These are phyloP conservation scores for Brassicogethes aeneus DNA, from an alignment of 2,888 invertebrate genomes.

Conservation along the genomic window DNA sequence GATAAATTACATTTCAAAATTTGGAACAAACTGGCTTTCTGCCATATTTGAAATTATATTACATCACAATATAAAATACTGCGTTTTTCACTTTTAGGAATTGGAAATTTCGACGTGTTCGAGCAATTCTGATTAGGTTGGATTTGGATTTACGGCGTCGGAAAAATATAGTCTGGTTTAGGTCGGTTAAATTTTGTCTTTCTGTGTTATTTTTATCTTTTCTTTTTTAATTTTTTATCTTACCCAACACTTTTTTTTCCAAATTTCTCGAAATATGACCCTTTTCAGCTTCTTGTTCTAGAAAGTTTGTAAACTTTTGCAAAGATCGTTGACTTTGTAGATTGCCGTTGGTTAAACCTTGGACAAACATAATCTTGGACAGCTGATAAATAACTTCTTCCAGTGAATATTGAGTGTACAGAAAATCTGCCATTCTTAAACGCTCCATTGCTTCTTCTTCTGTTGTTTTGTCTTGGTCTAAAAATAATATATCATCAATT, in stretches of 20 bases:
- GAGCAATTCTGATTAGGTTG: no score
- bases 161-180: no score
- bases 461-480: slow-evolving; percentile 16
- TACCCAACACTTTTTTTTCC: slow-evolving; percentile 72
- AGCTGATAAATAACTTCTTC: slow-evolving; percentile 75
- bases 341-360: slow-evolving; percentile 61
- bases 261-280: slow-evolving; percentile 65
- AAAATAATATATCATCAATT: slow-evolving; percentile 3
- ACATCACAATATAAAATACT: no score
- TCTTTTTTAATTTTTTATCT: no score
- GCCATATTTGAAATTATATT: no score
- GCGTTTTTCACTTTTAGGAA: no score
- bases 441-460: slow-evolving; percentile 54
- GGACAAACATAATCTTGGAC: slow-evolving; percentile 74
- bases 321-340: slow-evolving; percentile 62
- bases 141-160: no score
- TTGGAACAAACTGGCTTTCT: no score
- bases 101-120: no score
- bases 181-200: no score
- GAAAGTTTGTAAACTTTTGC: slow-evolving; percentile 63
- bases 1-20: no score
- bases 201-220: no score
- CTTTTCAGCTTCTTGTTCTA: slow-evolving; percentile 63
- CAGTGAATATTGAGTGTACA: slow-evolving; percentile 66
- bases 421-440: slow-evolving; percentile 58